phyloP scores from a whole-genome alignment of 2,113 vertebrate genomes.

The Trinectes maculatus region DNA sequence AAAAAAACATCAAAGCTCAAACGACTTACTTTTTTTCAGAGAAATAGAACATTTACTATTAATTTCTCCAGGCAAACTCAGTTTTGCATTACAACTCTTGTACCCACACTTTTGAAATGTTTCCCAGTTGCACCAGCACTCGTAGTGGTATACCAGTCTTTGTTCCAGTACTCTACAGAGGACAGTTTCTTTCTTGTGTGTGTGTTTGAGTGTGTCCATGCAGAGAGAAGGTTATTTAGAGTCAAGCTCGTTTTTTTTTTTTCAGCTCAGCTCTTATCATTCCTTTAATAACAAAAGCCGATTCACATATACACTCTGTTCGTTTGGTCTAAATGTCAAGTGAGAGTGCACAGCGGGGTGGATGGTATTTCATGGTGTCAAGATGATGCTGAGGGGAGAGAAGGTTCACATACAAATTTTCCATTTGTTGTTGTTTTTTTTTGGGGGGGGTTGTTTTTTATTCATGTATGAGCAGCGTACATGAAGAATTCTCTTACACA shows the following conservation, averaged over 20 bases:
- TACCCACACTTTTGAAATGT: background rate
- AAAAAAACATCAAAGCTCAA: slow-evolving; percentile 31
- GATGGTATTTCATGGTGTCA: slow-evolving; percentile 53
- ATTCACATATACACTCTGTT: slow-evolving; percentile 32
- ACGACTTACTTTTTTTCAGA: slow-evolving; percentile 23
- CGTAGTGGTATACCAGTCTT: background rate
- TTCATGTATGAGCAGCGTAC: too few species aligned
- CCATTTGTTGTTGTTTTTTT: too few species aligned
- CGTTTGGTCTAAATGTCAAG: slow-evolving; percentile 58
- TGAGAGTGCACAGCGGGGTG: slow-evolving; percentile 15
- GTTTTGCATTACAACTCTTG: background rate
- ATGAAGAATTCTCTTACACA: too few species aligned
- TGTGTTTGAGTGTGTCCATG: background rate
- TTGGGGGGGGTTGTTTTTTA: too few species aligned
- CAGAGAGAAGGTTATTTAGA: slow-evolving; percentile 21
- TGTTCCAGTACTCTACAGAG: background rate
- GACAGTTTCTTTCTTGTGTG: background rate
- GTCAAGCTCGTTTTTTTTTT: background rate
- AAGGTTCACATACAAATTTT: slow-evolving; percentile 38
- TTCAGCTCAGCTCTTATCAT: slow-evolving; percentile 26
- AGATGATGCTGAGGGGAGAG: slow-evolving; percentile 14
- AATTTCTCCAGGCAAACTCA: slow-evolving; percentile 14
- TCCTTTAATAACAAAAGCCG: slow-evolving; percentile 38
- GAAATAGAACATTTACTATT: slow-evolving; percentile 14
- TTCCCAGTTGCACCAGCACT: background rate